These are phyloP conservation scores for Melanostoma scalare DNA, from an alignment of 2,888 invertebrate genomes.

Conservation along the genomic window DNA sequence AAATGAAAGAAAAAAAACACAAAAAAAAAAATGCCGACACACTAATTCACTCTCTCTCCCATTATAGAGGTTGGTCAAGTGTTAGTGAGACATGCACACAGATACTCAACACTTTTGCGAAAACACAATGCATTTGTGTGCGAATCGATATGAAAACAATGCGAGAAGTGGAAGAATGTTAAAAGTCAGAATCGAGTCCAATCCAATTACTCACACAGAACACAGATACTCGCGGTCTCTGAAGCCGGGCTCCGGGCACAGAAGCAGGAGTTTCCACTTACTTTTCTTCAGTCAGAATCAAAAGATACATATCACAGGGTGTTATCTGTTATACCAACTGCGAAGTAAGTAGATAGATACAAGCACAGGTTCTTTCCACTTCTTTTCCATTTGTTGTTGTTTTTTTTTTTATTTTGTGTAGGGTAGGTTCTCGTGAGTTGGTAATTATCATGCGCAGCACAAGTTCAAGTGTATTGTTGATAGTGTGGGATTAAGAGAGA, in stretches of 20 bases:
- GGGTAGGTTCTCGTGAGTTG: slow-evolving; percentile 56
- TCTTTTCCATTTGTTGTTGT: slow-evolving; percentile 1
- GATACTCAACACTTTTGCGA: not conserved
- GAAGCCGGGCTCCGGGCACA: not conserved
- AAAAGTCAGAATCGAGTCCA: slow-evolving; percentile 47
- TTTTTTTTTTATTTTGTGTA: slow-evolving; percentile 45
- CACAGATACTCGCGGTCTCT: too few relatives aligned
- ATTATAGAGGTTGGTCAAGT: not conserved
- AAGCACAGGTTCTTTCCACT: slow-evolving; percentile 15
- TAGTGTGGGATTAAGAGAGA: slow-evolving; percentile 28
- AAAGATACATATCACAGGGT: slow-evolving; percentile 13
- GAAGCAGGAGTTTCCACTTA: not conserved
- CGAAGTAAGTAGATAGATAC: slow-evolving; percentile 12
- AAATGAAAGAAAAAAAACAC: slow-evolving; percentile 41
- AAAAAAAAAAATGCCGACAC: slow-evolving; percentile 64
- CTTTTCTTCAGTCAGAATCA: not conserved
- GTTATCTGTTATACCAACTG: slow-evolving; percentile 9
- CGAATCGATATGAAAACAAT: slow-evolving; percentile 37
- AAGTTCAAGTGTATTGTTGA: slow-evolving; percentile 68
- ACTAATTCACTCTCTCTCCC: slow-evolving; percentile 59
- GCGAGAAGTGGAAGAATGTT: slow-evolving; percentile 41
- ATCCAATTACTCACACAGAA: slow-evolving; percentile 22
- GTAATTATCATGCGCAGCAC: slow-evolving; percentile 59
- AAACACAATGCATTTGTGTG: slow-evolving; percentile 8
- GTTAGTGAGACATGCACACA: slow-evolving; percentile 16